Conservation (phyloP, 2,888 invertebrate species). For the Harpagoxenus sublaevis region DNA sequence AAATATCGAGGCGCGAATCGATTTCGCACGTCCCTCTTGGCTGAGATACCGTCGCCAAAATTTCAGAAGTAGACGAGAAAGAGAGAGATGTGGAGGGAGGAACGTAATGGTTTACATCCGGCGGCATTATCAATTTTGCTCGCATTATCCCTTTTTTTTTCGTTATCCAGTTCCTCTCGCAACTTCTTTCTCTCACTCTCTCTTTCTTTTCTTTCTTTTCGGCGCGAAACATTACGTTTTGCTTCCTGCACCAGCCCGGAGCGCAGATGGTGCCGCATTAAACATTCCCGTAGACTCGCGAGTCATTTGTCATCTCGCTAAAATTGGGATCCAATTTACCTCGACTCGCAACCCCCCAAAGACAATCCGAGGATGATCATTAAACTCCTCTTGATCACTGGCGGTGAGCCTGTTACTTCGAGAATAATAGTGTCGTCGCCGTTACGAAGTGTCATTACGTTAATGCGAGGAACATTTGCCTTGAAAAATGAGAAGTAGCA, state of each 20-base stretch:
- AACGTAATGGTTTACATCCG: conserved; percentile 81
- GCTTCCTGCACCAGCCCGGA: conserved; percentile 68
- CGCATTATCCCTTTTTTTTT: conserved; percentile 76
- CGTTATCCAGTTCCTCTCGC: conserved; percentile 40
- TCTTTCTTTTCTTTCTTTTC: conserved; percentile 37
- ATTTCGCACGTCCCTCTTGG: conserved; percentile 66
- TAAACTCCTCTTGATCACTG: conserved; percentile 71
- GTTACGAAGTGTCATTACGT: conserved; percentile 65
- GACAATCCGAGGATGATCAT: conserved; percentile 73
- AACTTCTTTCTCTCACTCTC: conserved; percentile 37
- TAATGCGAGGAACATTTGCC: conserved; percentile 66
- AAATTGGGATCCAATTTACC: conserved; percentile 73
- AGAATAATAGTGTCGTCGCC: conserved; percentile 59
- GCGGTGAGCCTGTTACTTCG: conserved; percentile 53
- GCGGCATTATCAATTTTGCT: conserved; percentile 82
- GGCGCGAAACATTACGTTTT: conserved; percentile 63
- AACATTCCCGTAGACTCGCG: conserved; percentile 71
- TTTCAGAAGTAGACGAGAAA: conserved; percentile 53
- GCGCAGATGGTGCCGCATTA: conserved; percentile 78
- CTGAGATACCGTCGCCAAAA: conserved; percentile 61
- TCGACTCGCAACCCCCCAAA: conserved; percentile 63
- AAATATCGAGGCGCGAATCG: conserved; percentile 73
- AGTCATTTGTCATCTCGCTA: conserved; percentile 77
- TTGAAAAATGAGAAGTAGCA: conserved; percentile 42
- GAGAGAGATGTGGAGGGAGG: conserved; percentile 41